Conservation (phyloP, 2,797 vertebrate species). For the Acipenser oxyrinchus region DNA sequence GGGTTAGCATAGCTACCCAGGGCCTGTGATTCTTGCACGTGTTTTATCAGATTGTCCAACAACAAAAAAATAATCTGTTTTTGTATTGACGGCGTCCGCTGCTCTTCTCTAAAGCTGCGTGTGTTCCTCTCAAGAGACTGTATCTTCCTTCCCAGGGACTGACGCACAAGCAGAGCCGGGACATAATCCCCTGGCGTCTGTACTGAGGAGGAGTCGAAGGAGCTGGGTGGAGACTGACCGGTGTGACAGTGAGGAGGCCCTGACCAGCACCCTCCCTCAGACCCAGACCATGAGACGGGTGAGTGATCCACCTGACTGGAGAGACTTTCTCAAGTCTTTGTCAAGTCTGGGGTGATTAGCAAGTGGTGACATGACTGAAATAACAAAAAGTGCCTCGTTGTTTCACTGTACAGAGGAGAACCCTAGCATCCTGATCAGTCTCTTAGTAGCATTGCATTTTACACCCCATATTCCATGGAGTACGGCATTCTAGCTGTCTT, state of each 20-base stretch:
- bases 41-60: constrained; percentile 21
- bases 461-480: too few species aligned
- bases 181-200: constrained; percentile 28
- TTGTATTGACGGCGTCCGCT: background rate
- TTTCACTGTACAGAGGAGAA: too few species aligned
- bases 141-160: constrained; percentile 23
- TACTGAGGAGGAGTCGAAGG: constrained; percentile 50
- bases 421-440: too few species aligned
- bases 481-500: too few species aligned
- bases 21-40: constrained; percentile 26
- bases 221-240: constrained; percentile 55
- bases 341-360: background rate
- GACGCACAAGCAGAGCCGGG: constrained; percentile 31
- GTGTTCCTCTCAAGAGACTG: background rate
- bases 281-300: constrained; percentile 30
- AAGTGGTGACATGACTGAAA: constrained; percentile 6
- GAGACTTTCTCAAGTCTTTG: background rate
- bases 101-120: constrained; percentile 3
- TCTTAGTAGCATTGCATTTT: too few species aligned
- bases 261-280: constrained; percentile 31
- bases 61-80: background rate
- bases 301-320: constrained; percentile 25
- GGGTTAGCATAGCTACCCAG: background rate
- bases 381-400: background rate
- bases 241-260: constrained; percentile 39